phyloP scores from a whole-genome alignment of 2,888 invertebrate genomes.

The Girardia tigrina region DNA sequence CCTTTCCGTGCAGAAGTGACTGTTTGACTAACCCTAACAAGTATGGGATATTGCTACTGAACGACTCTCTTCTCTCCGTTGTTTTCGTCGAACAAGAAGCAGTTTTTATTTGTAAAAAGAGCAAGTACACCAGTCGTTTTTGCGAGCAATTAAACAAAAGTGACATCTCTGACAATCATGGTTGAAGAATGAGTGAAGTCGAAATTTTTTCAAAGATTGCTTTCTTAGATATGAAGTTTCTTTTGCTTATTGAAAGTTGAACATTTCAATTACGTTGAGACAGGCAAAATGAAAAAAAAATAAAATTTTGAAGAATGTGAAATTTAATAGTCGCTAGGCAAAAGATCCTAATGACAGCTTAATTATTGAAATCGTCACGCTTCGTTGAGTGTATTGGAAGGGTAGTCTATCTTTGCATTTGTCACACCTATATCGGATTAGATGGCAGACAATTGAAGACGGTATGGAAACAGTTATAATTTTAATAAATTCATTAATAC shows the following conservation, averaged over 20 bases:
- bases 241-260: not conserved
- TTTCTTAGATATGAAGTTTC: constrained; percentile 1
- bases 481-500: constrained; percentile 23
- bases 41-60: too few relatives aligned
- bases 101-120: too few relatives aligned
- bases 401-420: constrained; percentile 1
- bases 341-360: constrained; percentile 1
- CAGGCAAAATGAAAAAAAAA: not conserved
- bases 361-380: constrained; percentile 4
- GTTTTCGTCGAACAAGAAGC: too few relatives aligned
- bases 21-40: too few relatives aligned
- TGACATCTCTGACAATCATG: not conserved
- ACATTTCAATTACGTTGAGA: not conserved
- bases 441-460: constrained; percentile 18
- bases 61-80: too few relatives aligned
- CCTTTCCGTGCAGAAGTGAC: too few relatives aligned
- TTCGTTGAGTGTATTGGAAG: constrained; percentile 6
- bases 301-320: not conserved
- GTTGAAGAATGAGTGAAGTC: not conserved
- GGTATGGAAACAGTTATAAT: constrained; percentile 10
- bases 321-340: not conserved
- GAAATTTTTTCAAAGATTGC: constrained; percentile 1
- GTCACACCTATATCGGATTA: constrained; percentile 23
- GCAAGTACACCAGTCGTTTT: too few relatives aligned
- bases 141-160: constrained; percentile 18